Conservation (phyloP, 2,888 invertebrate genomes). For the Neria commutata region DNA sequence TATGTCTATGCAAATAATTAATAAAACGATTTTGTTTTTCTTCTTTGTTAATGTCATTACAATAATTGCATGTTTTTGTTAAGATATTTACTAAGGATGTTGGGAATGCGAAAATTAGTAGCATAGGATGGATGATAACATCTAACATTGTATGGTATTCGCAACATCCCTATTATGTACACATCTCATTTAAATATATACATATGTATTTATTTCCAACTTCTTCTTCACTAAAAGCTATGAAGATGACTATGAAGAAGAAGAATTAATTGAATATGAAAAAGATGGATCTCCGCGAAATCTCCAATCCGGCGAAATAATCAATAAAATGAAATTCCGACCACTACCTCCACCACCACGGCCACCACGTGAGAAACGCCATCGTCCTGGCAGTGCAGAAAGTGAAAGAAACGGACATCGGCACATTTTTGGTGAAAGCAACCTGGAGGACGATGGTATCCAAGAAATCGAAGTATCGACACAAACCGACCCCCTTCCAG, state of each 20-base stretch:
- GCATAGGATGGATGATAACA: no score
- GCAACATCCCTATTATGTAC: no score
- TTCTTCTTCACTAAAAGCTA: slow-evolving; percentile 30
- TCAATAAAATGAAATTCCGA: slow-evolving; percentile 83
- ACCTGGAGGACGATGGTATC: slow-evolving; percentile 38
- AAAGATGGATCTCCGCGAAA: slow-evolving; percentile 64
- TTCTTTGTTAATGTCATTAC: no score
- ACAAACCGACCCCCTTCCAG: slow-evolving; percentile 84
- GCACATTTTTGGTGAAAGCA: slow-evolving; percentile 49
- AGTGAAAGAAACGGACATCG: slow-evolving; percentile 47
- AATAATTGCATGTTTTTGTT: no score
- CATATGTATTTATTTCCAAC: slow-evolving; percentile 28
- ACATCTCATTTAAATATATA: slow-evolving; percentile 37
- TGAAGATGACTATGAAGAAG: slow-evolving; percentile 64
- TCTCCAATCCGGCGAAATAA: slow-evolving; percentile 75
- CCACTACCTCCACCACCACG: slow-evolving; percentile 87
- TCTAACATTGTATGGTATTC: no score
- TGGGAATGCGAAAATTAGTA: no score
- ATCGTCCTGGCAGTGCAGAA: slow-evolving; percentile 44
- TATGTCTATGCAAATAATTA: no score
- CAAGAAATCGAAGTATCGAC: slow-evolving; percentile 78
- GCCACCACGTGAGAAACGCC: slow-evolving; percentile 72
- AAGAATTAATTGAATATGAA: slow-evolving; percentile 48
- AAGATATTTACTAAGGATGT: no score
- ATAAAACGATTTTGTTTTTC: no score